Evolutionary conservation across 2,888 invertebrate species (phyloP), one percentile per base, ranked within the genome.

Genomic region (Drosophila eohydei): DNA sequence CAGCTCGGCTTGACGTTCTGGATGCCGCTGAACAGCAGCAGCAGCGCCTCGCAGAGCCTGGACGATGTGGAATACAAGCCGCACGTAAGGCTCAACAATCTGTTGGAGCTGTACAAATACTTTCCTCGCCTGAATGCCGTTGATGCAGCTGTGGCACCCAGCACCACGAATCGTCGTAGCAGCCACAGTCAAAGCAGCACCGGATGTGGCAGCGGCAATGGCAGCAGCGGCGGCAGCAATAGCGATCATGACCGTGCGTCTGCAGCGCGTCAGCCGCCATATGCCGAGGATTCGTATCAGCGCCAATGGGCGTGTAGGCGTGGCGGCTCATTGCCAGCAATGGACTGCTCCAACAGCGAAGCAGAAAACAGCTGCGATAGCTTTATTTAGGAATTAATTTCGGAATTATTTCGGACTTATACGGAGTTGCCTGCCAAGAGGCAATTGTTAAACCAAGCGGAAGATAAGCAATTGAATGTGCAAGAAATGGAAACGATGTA

Each of bases 1-100:
- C 95, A 95, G 80, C 92, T 97, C 69, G 96, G 95, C 14, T 96
- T 95, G 38, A 97, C 97, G 0, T 95, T 97, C 26, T 97, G 97
- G 97, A 94, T 97, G 80, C 96, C 96, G 34, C 92, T 95, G 48
- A 91, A 81, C 51, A 78, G 68, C 68, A 84, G 81, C 74, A 80
- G 74, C 64, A 69, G 74, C 30, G 80, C 85, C 3, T 68, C 78
- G 1, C 78, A 83, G 50, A 83, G 87, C 57, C 74, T 91, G 59
- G 84, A 85, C 64, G 90, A 83, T 62, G 90, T 91, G 40, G 80
- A 90, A 38, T 80, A 89, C 64, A 84, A 83, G 60, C 93, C 93
- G 28, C 91, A 92, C 66, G 64, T 91, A 14, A 89, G 88, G 63
- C 83, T 93, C 12, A 83, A 83, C 62, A 92, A 88, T 81, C 75